A percentile compares a stretch with the other conserved stretches of the same genome.
Conservation (phyloP, 35 echinoderm and acorn worm species). For the Anneissia japonica region DNA sequence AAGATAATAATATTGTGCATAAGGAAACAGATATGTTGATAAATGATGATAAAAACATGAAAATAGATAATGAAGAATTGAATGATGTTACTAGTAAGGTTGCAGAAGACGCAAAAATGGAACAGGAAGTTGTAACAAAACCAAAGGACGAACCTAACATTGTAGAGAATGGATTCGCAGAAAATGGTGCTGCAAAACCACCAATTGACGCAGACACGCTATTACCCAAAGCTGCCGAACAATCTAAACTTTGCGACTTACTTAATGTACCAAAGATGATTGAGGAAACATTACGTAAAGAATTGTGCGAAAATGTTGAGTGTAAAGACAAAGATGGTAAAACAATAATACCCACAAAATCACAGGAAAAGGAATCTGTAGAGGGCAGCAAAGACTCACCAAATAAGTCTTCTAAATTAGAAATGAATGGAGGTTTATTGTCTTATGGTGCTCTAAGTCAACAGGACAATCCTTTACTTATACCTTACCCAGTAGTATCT, state of each 20-base stretch:
- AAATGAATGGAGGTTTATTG: background rate
- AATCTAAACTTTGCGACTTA: background rate
- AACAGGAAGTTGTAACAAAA: background rate
- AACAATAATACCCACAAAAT: background rate
- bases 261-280: background rate
- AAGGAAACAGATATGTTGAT: background rate
- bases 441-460: background rate
- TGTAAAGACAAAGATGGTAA: background rate
- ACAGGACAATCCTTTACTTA: background rate
- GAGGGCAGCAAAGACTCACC: background rate
- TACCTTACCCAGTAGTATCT: background rate
- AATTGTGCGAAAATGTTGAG: background rate
- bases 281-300: background rate
- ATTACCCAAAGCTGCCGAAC: background rate
- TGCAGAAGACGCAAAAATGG: background rate
- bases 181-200: background rate
- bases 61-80: background rate
- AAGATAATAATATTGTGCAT: slow-evolving; percentile 20
- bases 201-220: background rate
- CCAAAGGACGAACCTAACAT: background rate
- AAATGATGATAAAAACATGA: background rate
- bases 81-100: background rate
- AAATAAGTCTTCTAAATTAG: background rate
- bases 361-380: background rate
- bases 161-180: background rate